These are phyloP conservation scores for Jacana jacana DNA, from an alignment of 2,113 vertebrate genomes.

Conservation along the genomic window DNA sequence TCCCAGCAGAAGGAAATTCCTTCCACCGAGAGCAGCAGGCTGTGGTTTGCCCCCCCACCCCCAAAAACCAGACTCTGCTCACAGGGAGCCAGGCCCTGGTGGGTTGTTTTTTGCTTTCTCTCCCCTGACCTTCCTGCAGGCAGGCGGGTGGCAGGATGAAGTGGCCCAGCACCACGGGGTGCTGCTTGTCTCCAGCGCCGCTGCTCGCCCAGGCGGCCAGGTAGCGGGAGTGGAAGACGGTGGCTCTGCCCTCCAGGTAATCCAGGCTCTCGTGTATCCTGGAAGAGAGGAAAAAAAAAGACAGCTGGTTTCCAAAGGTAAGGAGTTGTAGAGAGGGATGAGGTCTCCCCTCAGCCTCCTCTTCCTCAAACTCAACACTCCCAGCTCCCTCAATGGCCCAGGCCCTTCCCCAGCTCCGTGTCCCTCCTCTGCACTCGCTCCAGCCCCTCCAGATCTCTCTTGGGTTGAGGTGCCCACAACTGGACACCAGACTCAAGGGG, in stretches of 20 bases:
- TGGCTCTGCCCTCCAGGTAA: slow-evolving; percentile 76
- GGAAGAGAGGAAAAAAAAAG: slow-evolving; percentile 31
- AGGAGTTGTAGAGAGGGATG: no score
- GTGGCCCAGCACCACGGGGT: slow-evolving; percentile 62
- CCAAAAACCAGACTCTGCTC: background rate
- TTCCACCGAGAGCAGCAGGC: background rate
- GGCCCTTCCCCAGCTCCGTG: no score
- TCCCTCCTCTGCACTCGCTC: no score
- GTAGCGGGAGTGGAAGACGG: slow-evolving; percentile 75
- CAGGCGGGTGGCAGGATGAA: slow-evolving; percentile 76
- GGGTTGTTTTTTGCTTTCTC: background rate
- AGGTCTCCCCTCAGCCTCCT: no score
- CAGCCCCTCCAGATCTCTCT: no score
- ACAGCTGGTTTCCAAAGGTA: background rate
- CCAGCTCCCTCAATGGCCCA: no score
- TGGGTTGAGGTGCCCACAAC: no score
- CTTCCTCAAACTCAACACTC: no score
- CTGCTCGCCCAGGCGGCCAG: slow-evolving; percentile 47
- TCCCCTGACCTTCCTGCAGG: slow-evolving; percentile 72
- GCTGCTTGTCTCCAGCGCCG: background rate
- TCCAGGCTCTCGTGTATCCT: slow-evolving; percentile 76
- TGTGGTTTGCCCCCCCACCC: background rate
- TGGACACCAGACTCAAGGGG: no score
- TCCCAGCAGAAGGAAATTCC: background rate
- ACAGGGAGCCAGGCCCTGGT: background rate